Evolutionary conservation across 2,888 invertebrate species (phyloP).

Genomic region (Epirrhoe alternata): DNA sequence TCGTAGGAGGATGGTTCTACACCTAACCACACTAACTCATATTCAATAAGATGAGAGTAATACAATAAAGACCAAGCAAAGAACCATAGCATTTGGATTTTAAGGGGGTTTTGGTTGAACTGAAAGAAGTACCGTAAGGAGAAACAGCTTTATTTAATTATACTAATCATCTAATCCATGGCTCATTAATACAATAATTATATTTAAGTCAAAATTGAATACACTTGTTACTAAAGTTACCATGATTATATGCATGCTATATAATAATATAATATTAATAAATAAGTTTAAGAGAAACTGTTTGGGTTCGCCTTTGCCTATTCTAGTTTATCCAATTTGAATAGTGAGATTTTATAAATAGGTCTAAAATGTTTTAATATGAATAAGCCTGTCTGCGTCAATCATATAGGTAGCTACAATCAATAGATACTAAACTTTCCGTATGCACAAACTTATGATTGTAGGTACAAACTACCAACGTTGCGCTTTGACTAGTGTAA

Average conservation of each 20-base stretch:
- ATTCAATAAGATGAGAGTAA: too few species aligned
- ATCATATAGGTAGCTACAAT: not conserved
- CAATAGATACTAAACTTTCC: not conserved
- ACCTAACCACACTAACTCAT: too few species aligned
- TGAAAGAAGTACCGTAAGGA: not conserved
- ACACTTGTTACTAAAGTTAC: slow-evolving; percentile 2
- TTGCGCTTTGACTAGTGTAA: not conserved
- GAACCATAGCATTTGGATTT: too few species aligned
- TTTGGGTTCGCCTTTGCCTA: not conserved
- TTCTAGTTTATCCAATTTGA: not conserved
- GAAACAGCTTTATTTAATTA: slow-evolving; percentile 24
- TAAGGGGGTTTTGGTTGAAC: not conserved
- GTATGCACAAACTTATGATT: not conserved
- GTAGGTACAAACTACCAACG: not conserved
- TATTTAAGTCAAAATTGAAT: slow-evolving; percentile 19
- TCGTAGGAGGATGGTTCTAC: too few species aligned
- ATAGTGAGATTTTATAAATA: slow-evolving; percentile 3
- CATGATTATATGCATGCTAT: slow-evolving; percentile 17
- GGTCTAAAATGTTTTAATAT: not conserved
- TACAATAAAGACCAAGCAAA: too few species aligned
- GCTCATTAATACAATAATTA: slow-evolving; percentile 7
- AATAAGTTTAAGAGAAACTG: not conserved
- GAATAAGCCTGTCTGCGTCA: not conserved
- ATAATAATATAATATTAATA: slow-evolving; percentile 7
- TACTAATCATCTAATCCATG: slow-evolving; percentile 9